Conservation (phyloP, 2,113 vertebrate genomes). For the Nerophis ophidion region DNA sequence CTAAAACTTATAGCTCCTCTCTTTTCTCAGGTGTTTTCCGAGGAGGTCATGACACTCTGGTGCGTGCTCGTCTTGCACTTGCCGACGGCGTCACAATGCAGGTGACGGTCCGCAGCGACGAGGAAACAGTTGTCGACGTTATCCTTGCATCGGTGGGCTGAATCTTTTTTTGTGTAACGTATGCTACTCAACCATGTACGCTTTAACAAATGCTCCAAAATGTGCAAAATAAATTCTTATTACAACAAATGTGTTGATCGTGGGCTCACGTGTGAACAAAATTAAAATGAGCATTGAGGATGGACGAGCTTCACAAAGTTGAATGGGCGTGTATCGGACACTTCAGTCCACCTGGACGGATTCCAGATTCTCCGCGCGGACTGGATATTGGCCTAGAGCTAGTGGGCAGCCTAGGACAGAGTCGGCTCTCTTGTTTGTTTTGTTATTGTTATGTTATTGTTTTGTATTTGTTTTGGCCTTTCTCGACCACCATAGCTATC, state of each 20-base stretch:
- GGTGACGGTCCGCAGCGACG: constrained; percentile 88
- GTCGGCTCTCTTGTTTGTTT: too few species aligned
- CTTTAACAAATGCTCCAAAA: not conserved
- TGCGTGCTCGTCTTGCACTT: constrained; percentile 86
- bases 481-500: too few species aligned
- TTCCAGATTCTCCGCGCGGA: too few species aligned
- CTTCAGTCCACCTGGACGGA: too few species aligned
- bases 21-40: constrained; percentile 81
- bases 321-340: too few species aligned
- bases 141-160: constrained; percentile 93
- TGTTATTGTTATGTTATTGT: too few species aligned
- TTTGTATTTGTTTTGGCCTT: too few species aligned
- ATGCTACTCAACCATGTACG: not conserved
- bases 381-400: too few species aligned
- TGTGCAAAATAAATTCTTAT: not conserved
- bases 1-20: not conserved
- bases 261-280: constrained; percentile 89
- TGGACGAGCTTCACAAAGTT: too few species aligned
- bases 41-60: constrained; percentile 81
- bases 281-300: constrained; percentile 85
- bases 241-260: constrained; percentile 68
- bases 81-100: constrained; percentile 97
- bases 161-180: constrained; percentile 10
- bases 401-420: too few species aligned
- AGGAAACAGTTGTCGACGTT: constrained; percentile 83